These are phyloP conservation scores for Icerya purchasi DNA, from an alignment of 2,888 invertebrate genomes.

Conservation along the genomic window DNA sequence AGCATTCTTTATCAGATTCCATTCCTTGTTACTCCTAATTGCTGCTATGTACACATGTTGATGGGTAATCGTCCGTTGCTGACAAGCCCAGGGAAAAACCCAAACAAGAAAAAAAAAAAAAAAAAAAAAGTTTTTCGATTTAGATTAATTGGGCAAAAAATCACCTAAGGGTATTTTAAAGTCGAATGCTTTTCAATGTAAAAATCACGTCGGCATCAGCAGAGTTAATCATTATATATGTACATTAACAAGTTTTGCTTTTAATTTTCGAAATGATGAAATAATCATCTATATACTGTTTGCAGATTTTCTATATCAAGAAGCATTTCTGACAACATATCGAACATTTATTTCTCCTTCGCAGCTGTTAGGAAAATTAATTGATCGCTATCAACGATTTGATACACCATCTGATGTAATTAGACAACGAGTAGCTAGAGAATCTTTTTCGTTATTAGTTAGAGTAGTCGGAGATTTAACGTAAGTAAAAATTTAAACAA, in stretches of 20 bases:
- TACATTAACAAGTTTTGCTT: not conserved
- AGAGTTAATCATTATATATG: too few species aligned
- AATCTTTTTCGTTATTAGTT: conserved; percentile 79
- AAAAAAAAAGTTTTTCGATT: too few species aligned
- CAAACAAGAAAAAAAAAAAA: too few species aligned
- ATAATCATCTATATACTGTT: conserved; percentile 14
- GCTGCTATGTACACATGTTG: too few species aligned
- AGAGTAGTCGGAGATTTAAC: conserved; percentile 89
- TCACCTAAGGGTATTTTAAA: too few species aligned
- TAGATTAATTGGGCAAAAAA: too few species aligned
- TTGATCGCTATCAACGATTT: conserved; percentile 54
- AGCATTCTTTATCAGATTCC: too few species aligned
- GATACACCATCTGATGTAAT: conserved; percentile 42
- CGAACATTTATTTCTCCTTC: conserved; percentile 79
- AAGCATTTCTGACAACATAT: conserved; percentile 95
- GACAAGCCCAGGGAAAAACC: too few species aligned
- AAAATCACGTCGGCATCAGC: too few species aligned
- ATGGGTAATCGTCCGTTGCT: too few species aligned
- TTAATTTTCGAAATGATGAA: not conserved
- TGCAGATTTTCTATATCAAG: conserved; percentile 78
- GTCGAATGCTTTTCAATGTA: too few species aligned
- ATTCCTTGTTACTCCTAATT: too few species aligned
- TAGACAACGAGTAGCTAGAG: conserved; percentile 54
- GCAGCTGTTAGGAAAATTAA: conserved; percentile 65
- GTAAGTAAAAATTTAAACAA: conserved; percentile 38